Conservation (phyloP, 1,140 invertebrate species). For the Choristoneura fumiferana region DNA sequence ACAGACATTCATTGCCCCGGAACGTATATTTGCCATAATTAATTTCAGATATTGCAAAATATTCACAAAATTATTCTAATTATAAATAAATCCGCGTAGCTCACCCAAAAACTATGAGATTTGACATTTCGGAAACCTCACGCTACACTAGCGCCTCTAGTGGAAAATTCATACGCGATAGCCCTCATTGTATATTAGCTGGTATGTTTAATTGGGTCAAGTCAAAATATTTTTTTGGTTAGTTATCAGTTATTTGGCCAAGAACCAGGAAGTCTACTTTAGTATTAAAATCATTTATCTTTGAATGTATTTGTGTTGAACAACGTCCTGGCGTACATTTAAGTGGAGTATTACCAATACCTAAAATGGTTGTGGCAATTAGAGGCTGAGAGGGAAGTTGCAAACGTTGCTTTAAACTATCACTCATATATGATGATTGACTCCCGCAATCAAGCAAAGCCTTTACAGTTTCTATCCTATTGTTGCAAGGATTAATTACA, state of each 20-base stretch:
- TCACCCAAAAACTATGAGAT: too few relatives aligned
- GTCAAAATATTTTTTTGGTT: slow-evolving; percentile 2
- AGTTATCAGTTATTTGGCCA: not conserved
- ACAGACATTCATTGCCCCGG: too few relatives aligned
- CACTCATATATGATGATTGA: slow-evolving; percentile 9
- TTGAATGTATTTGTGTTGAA: too few relatives aligned
- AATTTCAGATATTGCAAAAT: too few relatives aligned
- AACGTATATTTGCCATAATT: too few relatives aligned
- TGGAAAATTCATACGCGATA: too few relatives aligned
- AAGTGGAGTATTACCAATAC: slow-evolving; percentile 5
- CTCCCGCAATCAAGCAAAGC: slow-evolving; percentile 6
- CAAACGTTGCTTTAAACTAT: not conserved
- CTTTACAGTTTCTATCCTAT: slow-evolving; percentile 8
- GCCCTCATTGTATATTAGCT: too few relatives aligned
- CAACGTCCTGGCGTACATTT: not conserved
- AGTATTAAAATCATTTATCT: not conserved
- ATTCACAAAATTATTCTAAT: too few relatives aligned
- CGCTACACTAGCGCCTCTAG: too few relatives aligned
- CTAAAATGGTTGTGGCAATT: slow-evolving; percentile 6
- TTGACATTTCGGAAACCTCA: too few relatives aligned
- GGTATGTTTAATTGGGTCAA: too few relatives aligned
- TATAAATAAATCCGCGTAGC: too few relatives aligned
- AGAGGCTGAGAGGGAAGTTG: not conserved
- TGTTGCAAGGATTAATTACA: slow-evolving; percentile 7
- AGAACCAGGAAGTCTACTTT: not conserved